A percentile compares a stretch with the other conserved stretches of the same genome.
Evolutionary conservation across 2,888 invertebrate species (phyloP).

Genomic region (Strigamia crassipes): DNA sequence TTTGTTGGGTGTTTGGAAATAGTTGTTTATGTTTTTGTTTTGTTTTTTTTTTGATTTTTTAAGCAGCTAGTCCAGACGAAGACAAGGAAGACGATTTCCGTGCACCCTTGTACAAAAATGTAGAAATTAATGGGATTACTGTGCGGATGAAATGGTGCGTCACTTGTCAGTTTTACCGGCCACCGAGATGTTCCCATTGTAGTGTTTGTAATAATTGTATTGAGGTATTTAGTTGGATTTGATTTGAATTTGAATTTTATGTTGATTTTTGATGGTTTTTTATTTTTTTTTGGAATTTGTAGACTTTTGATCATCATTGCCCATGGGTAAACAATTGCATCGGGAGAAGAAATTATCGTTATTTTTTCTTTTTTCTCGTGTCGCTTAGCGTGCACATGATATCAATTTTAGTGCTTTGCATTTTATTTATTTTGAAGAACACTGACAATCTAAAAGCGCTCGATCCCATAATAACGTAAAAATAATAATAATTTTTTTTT

Average conservation of each 20-base stretch:
- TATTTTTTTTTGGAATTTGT: constrained; percentile 61
- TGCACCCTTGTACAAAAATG: constrained; percentile 93
- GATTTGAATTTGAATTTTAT: neutral
- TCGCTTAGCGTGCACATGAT: constrained; percentile 97
- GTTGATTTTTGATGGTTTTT: neutral
- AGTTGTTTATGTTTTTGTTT: neutral
- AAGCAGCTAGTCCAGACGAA: constrained; percentile 89
- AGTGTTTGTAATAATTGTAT: constrained; percentile 99
- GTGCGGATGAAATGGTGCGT: constrained; percentile 99
- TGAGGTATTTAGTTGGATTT: constrained; percentile 67
- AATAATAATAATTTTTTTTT: constrained; percentile 53
- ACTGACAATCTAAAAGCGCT: constrained; percentile 79
- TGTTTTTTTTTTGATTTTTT: constrained; percentile 35
- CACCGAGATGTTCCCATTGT: constrained; percentile 98
- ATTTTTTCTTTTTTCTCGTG: constrained; percentile 98
- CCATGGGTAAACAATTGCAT: constrained; percentile 98
- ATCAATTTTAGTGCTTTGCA: constrained; percentile 91
- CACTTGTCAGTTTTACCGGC: constrained; percentile 99
- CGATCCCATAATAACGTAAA: constrained; percentile 71
- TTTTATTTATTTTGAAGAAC: constrained; percentile 87
- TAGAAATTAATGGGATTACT: constrained; percentile 97
- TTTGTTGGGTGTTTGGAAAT: neutral
- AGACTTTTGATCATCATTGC: constrained; percentile 99
- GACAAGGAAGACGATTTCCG: constrained; percentile 96
- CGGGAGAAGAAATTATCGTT: constrained; percentile 94